Evolutionary conservation across 2,113 vertebrate genomes (phyloP), one percentile per base, ranked within the genome.

Genomic region (Sarotherodon lohbergeri): DNA sequence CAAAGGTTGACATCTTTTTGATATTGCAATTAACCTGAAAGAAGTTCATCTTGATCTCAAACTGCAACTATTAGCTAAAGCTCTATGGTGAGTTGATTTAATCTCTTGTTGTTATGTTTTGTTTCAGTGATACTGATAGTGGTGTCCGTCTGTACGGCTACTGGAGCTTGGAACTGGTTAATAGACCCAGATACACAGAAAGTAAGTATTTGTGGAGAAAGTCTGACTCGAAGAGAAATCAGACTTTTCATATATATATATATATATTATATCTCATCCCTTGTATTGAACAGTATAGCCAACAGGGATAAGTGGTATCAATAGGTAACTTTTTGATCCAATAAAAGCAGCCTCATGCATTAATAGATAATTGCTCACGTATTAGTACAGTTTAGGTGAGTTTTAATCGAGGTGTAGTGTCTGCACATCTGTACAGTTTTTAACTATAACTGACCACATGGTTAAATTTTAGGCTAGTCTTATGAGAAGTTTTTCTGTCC

Each of bases 121-220:
- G 4, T 91, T 93, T 88, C 95, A 99, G 99, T 99, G 98, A 98
- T 99, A 94, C 96, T 99, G 81, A 99, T 99, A 92, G 98, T 99
- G 91, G 98, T 99, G 19, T 99, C 99, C 84, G 99, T 99, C 41
- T 99, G 98, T 92, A 99, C 98, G 82, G 98, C 99, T 80, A 99
- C 99, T 41, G 99, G 99, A 84, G 99, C 99, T 78, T 99, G 99
- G 99, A 99, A 99, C 95, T 99, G 99, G 99, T 95, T 99, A 91
- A 99, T 99, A 97, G 99, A 99, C 84, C 99, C 99, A 0, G 99
- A 99, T 92, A 99, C 99, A 87, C 99, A 99, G 91, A 99, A 99
- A 97, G 99, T 99, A 91, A 94, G 90, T 63, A 54, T 55, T 59
- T 13, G 9, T 43, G 0, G 6, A 16, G 52, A 13, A 34, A 63